Conservation (phyloP, 37 sponge, comb jelly and placozoan species). For the Geodia barretti region DNA sequence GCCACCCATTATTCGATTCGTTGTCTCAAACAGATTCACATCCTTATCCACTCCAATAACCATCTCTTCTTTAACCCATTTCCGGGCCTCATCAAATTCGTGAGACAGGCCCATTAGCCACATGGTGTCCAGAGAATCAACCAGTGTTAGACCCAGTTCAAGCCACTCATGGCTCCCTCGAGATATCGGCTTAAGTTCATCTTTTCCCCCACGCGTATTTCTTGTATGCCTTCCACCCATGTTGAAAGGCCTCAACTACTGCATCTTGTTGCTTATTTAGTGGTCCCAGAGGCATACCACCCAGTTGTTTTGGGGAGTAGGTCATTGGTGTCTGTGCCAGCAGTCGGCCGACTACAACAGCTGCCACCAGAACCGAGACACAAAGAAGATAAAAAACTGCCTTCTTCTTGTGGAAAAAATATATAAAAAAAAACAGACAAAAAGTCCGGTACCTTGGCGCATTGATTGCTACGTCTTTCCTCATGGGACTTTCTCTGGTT, state of each 20-base stretch:
- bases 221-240: conserved; percentile 95
- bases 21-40: conserved; percentile 97
- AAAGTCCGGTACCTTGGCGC: too few relatives aligned
- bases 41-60: conserved; percentile 68
- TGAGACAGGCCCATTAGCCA: conserved; percentile 91
- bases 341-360: too few relatives aligned
- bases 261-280: conserved; percentile 69
- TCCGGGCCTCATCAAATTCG: conserved; percentile 80
- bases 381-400: too few relatives aligned
- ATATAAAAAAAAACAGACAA: too few relatives aligned
- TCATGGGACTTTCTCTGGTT: too few relatives aligned
- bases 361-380: too few relatives aligned
- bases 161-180: conserved; percentile 74
- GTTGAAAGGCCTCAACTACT: conserved; percentile 78
- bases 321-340: too few relatives aligned
- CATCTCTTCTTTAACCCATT: conserved; percentile 77
- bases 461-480: too few relatives aligned
- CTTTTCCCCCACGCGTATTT: conserved; percentile 88
- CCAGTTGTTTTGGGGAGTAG: not conserved
- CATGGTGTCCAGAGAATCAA: conserved; percentile 96
- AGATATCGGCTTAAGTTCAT: conserved; percentile 87
- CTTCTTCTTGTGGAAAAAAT: too few relatives aligned
- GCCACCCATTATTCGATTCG: conserved; percentile 93
- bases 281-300: conserved; percentile 44
- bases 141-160: conserved; percentile 87